These are phyloP conservation scores for Machimus rusticus DNA, from an alignment of 2,888 invertebrate species.

Conservation along the genomic window DNA sequence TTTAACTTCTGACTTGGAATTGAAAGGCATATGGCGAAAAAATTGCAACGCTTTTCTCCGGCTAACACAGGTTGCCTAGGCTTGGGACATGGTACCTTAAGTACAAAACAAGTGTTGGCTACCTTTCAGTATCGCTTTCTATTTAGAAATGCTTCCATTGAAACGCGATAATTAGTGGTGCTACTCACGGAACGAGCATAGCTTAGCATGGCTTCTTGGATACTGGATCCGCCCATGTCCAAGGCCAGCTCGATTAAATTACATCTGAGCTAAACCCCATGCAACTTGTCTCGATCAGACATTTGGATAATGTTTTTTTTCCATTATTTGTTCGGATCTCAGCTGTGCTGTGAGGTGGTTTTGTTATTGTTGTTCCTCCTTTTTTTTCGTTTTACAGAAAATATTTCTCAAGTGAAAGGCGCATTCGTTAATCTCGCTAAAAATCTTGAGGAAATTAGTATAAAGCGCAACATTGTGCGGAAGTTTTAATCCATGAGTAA, in stretches of 20 bases:
- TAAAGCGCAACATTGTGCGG: not conserved
- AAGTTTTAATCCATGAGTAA: not conserved
- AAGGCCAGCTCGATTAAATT: conserved; percentile 7
- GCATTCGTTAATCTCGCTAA: not conserved
- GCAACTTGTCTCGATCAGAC: conserved; percentile 3
- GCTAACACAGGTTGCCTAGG: not conserved
- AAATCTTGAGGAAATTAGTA: not conserved
- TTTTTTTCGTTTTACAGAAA: not conserved
- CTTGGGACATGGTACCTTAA: not conserved
- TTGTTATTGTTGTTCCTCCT: not conserved
- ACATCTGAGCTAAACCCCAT: not conserved
- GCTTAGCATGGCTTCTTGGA: not conserved
- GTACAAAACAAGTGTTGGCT: not conserved
- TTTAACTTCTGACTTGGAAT: not conserved
- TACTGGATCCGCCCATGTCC: conserved; percentile 16
- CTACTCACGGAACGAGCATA: not conserved
- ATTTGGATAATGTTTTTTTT: conserved; percentile 1
- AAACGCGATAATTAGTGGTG: not conserved
- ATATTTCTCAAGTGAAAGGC: conserved; percentile 21
- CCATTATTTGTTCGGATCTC: not conserved
- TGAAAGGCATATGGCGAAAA: not conserved
- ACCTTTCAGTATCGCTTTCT: not conserved
- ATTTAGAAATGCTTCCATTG: not conserved
- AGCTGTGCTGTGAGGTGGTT: not conserved
- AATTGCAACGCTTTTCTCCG: not conserved